Base-by-base conservation (phyloP, 2,113 vertebrate species). In the Xerus inauris region DNA sequence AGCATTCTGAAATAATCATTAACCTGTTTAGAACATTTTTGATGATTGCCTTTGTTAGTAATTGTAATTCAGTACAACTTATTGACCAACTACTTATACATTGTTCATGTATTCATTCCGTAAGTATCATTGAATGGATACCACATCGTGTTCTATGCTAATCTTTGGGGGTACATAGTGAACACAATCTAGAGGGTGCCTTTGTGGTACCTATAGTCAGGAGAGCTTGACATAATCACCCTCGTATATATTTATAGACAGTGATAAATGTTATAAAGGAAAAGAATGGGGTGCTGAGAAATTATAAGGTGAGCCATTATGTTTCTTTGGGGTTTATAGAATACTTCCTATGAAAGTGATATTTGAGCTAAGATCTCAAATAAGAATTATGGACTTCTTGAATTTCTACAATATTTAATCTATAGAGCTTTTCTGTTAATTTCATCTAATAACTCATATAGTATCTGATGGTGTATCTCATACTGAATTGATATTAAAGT, bases 11-110 rank as follows among this genome's bases (percentile, higher is more conserved):
- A n/a, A n/a, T 62, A 87, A 62, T 47, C 17, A 19, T 76, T 90
- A 82, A 89, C 19, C 57, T 24, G 57, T 87, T 94, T 87, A 94
- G 62, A 30, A 87, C 17, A 32, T 67, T 85, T 92, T 94, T 73
- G 16, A 42, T 85, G 26, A 22, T 85, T 89, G 57, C 65, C 72
- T 75, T 35, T 88, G 45, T 92, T 54, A 82, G 11, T 86, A 75
- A 81, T 79, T 79, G 59, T 51, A 81, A 28, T 82, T 95, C 26
- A 93, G 13, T 69, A 87, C 19, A 87, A 19, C 13, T 75, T 93
- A 77, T 76, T 87, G 30, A 81, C 40, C 13, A 76, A 6, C 42
- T 92, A 5, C 76, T 77, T 47, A 62, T 77, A 69, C 8, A 28
- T 22, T 88, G 1, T 84, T 91, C 38, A 76, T 82, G 62, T 81